phyloP scores from a whole-genome alignment of 2,888 invertebrate species.

The Synanthedon formicaeformis region DNA sequence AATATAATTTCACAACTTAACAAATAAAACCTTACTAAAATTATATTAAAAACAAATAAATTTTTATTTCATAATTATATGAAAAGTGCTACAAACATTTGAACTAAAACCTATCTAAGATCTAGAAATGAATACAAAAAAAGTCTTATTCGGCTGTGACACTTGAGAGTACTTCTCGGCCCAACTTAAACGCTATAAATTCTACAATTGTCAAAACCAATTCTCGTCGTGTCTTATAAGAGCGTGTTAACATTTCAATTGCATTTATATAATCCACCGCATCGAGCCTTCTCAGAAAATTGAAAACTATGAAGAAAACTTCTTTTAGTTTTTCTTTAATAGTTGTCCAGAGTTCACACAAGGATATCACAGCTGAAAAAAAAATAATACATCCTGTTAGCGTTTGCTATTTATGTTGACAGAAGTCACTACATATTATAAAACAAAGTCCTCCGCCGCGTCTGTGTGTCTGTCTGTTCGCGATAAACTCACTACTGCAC shows the following conservation, averaged over 20 bases:
- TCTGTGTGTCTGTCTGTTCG: no score
- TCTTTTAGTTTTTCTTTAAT: conserved; percentile 39
- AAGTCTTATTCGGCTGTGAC: conserved; percentile 22
- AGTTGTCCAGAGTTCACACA: conserved; percentile 40
- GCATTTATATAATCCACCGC: conserved; percentile 33
- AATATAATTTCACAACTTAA: no score
- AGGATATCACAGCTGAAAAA: conserved; percentile 35
- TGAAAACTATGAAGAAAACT: conserved; percentile 41
- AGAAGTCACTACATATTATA: no score
- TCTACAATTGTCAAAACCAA: conserved; percentile 43
- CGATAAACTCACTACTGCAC: no score
- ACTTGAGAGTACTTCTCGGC: conserved; percentile 33
- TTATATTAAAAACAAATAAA: no score
- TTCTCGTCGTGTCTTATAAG: conserved; percentile 27
- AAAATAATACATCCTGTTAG: conserved; percentile 1
- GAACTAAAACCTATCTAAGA: no score
- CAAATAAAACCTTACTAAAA: no score
- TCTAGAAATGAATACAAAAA: background rate
- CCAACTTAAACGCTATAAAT: conserved; percentile 40
- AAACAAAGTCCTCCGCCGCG: no score
- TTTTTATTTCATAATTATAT: no score
- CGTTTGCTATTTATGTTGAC: no score
- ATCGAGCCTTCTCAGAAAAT: conserved; percentile 37
- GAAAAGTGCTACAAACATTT: no score
- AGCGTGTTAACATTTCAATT: conserved; percentile 35